Evolutionary conservation across 2,797 vertebrate genomes (phyloP), one percentile per base, ranked within the genome.

Genomic region (Bovichtus variegatus): DNA sequence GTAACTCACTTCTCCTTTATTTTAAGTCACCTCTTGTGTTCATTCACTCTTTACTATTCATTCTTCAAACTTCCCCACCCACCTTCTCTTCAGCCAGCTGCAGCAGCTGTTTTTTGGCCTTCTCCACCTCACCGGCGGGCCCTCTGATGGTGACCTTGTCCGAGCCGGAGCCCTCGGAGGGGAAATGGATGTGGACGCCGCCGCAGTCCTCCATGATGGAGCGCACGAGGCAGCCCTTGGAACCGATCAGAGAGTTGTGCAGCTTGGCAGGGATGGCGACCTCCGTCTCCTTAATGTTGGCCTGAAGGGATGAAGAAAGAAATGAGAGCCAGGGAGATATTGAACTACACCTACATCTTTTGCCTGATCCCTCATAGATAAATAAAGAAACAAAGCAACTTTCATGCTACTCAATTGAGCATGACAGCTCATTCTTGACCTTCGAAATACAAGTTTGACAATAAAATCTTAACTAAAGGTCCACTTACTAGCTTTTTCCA

Each of bases 181-280:
- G 95, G 84, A 97, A 97, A 62, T 96, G 94, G 83, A 97, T 96
- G 89, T 95, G 93, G 46, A 96, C 96, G 1, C 96, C 96, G 1
- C 95, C 96, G 3, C 96, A 96, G 40, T 96, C 96, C 61, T 96
- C 96, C 96, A 96, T 96, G 80, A 96, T 89, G 6, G 96, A 94
- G 64, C 96, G 96, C 85, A 96, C 95, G 1, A 96, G 92, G 84
- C 95, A 96, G 67, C 96, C 96, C 82, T 96, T 96, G 4, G 96
- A 95, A 64, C 96, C 96, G 0, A 96, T 96, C 86, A 96, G 91
- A 23, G 95, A 96, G 92, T 96, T 96, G 88, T 96, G 96, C 62
- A 96, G 91, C 82, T 92, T 96, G 71, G 96, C 92, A 0, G 96
- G 95, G 60, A 96, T 96, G 73, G 89, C 71, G 66, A 96, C 95